Evolutionary conservation across 2,888 invertebrate species (phyloP).

Genomic region (Cantharis rustica): DNA sequence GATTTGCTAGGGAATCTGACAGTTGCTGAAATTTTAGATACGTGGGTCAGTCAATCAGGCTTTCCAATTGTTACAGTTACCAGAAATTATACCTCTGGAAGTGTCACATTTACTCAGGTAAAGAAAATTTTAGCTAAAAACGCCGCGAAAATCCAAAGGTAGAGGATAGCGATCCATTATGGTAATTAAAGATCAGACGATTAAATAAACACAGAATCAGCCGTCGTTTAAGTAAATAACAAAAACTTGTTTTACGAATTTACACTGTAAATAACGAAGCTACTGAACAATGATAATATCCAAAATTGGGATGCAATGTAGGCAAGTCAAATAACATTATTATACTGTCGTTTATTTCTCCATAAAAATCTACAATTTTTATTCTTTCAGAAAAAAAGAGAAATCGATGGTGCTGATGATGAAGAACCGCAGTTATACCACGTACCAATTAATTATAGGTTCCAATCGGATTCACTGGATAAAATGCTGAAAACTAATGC

Average conservation of each 20-base stretch:
- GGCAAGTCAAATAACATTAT: too few relatives aligned
- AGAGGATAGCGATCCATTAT: too few relatives aligned
- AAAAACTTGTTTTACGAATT: too few relatives aligned
- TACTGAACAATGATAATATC: too few relatives aligned
- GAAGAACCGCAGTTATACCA: background rate
- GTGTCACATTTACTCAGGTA: conserved; percentile 6
- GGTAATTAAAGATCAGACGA: too few relatives aligned
- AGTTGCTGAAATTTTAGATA: background rate
- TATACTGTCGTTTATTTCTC: background rate
- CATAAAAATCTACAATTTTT: too few relatives aligned
- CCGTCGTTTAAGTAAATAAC: too few relatives aligned
- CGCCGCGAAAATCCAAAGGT: too few relatives aligned
- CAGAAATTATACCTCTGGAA: conserved; percentile 6
- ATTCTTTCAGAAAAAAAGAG: background rate
- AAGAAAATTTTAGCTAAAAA: background rate
- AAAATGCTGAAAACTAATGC: conserved; percentile 15
- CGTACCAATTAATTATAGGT: conserved; percentile 13
- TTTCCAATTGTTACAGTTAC: conserved; percentile 26
- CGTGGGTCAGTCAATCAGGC: conserved; percentile 19
- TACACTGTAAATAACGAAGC: too few relatives aligned
- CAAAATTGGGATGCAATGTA: too few relatives aligned
- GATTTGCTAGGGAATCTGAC: background rate
- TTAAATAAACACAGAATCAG: too few relatives aligned
- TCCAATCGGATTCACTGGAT: background rate
- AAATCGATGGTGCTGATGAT: background rate